These are phyloP conservation scores for Coregonus suidteri DNA, from an alignment of 2,797 vertebrate genomes.

Conservation along the genomic window DNA sequence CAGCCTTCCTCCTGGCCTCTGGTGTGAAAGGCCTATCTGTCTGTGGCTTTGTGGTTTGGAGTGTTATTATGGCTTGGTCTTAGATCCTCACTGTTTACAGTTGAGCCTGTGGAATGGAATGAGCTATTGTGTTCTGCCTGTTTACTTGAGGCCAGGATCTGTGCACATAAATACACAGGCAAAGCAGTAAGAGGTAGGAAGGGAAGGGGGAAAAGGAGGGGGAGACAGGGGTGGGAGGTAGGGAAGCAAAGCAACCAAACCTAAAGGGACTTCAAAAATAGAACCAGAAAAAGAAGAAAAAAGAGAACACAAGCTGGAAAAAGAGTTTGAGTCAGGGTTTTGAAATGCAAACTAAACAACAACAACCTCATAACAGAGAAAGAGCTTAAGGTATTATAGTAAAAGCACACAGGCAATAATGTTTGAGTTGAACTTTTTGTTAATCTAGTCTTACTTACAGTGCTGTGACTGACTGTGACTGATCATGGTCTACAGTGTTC, in stretches of 20 bases:
- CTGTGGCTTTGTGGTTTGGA: slow-evolving; percentile 53
- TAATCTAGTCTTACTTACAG: slow-evolving; percentile 43
- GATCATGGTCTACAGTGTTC: slow-evolving; percentile 33
- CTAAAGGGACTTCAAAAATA: slow-evolving; percentile 66
- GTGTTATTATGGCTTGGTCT: slow-evolving; percentile 65
- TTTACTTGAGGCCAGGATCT: slow-evolving; percentile 72
- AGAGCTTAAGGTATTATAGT: slow-evolving; percentile 21
- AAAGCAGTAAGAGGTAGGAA: slow-evolving; percentile 60
- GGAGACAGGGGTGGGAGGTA: not conserved
- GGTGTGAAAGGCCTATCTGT: slow-evolving; percentile 41
- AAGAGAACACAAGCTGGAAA: slow-evolving; percentile 39
- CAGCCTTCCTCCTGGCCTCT: slow-evolving; percentile 17
- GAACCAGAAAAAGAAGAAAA: slow-evolving; percentile 52
- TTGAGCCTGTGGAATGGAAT: slow-evolving; percentile 62
- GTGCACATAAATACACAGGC: slow-evolving; percentile 62
- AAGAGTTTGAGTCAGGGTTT: slow-evolving; percentile 22
- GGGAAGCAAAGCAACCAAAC: slow-evolving; percentile 63
- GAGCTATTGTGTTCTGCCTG: slow-evolving; percentile 64
- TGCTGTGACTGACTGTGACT: slow-evolving; percentile 45
- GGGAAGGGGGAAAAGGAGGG: too few relatives aligned
- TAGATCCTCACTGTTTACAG: slow-evolving; percentile 54
- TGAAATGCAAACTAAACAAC: slow-evolving; percentile 40
- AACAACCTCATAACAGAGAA: slow-evolving; percentile 25
- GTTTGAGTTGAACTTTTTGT: slow-evolving; percentile 54
- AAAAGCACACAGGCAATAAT: slow-evolving; percentile 12